A percentile compares a stretch with the other conserved stretches of the same genome.
These are phyloP conservation scores for Leptarthrus brevirostris DNA, from an alignment of 2,888 invertebrate species.

Conservation along the genomic window DNA sequence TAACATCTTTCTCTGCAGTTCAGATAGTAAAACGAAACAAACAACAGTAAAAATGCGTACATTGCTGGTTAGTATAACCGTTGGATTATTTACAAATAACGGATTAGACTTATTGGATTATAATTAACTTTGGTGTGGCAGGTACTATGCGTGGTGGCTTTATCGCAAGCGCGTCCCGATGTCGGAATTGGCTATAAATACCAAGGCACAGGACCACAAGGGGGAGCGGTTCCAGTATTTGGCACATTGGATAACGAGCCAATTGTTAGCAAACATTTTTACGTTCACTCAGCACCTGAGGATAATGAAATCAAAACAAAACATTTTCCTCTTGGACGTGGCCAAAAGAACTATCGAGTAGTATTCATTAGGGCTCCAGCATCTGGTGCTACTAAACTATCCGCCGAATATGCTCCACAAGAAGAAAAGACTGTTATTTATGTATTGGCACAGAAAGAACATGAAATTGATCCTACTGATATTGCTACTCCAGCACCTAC, in stretches of 20 bases:
- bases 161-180: slow-evolving; percentile 32
- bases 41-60: slow-evolving; percentile 34
- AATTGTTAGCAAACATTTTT: slow-evolving; percentile 64
- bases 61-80: background rate
- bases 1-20: slow-evolving; percentile 22
- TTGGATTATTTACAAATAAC: slow-evolving; percentile 4
- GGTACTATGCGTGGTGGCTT: slow-evolving; percentile 17
- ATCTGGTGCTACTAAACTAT: slow-evolving; percentile 59
- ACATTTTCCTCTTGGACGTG: slow-evolving; percentile 62
- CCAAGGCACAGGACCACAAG: background rate
- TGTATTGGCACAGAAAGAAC: slow-evolving; percentile 64
- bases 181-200: slow-evolving; percentile 43
- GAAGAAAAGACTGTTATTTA: slow-evolving; percentile 66
- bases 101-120: background rate
- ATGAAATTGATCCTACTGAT: slow-evolving; percentile 61
- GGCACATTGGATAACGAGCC: slow-evolving; percentile 57
- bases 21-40: slow-evolving; percentile 5
- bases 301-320: slow-evolving; percentile 61
- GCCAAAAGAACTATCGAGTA: slow-evolving; percentile 64
- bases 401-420: slow-evolving; percentile 62
- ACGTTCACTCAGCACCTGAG: slow-evolving; percentile 63
- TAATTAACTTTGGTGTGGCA: background rate
- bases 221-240: slow-evolving; percentile 6
- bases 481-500: slow-evolving; percentile 64
- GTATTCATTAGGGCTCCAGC: slow-evolving; percentile 65